Base-by-base conservation (phyloP, 1,140 invertebrate species). In the Drosophila mojavensis region DNA sequence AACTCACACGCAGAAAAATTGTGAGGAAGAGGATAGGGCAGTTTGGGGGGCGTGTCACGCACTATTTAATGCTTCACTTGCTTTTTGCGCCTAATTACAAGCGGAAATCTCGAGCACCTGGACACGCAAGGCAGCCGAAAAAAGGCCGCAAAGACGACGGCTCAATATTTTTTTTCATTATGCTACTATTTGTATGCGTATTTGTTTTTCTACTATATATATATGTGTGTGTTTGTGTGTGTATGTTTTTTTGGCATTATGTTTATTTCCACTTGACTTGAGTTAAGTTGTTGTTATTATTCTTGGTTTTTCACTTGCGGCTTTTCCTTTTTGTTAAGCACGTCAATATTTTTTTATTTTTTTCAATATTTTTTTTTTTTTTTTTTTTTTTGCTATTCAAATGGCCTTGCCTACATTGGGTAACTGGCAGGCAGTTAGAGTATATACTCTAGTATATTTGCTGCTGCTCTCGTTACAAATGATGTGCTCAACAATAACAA, bases 241-340 rank as follows among this genome's bases (percentile, higher is more conserved):
- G 15, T 58, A n/a, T 62, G 28, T 48, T 72, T 69, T 81, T 81
- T 82, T 83, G 56, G 78, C 67, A 84, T 82, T 88, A 62, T 73
- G 72, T 81, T 81, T 71, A 70, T 89, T 89, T 89, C 84, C 80
- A 89, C 85, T 90, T 90, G 85, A 90, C 84, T 89, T 90, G 78
- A 89, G 80, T 73, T 78, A 66, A 72, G 80, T 75, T 81, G 62
- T 71, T 66, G 62, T 63, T 56, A 64, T 81, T 81, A 47, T 77
- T 69, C 61, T 75, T 70, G 68, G 81, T 79, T 86, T 86, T 74
- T 81, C 71, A 78, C 78, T 88, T 88, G 83, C 84, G 83, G 83
- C 84, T 88, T 88, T 88, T 83, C 79, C 62, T 75, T 71, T 84
- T 41, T 65, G 50, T 79, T 80, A 66, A 72, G 68, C 68, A 82